These are phyloP conservation scores for Eulacestoma nigropectus DNA, from an alignment of 2,113 vertebrate genomes.

Conservation along the genomic window DNA sequence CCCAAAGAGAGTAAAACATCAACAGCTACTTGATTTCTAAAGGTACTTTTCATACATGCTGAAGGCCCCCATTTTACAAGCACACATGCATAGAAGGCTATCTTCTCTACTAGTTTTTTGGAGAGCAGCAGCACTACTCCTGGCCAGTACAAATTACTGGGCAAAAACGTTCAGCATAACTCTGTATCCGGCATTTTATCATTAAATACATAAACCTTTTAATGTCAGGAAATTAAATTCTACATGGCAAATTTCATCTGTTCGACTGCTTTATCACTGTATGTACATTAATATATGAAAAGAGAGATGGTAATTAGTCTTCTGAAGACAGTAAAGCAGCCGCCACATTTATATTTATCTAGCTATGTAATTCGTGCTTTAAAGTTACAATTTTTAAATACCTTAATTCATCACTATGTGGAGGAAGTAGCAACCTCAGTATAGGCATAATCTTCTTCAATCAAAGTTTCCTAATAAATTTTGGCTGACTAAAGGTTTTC, in stretches of 20 bases:
- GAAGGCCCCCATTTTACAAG: neutral
- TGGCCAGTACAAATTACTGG: neutral
- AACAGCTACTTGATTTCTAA: neutral
- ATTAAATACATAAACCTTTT: neutral
- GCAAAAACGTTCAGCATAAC: neutral
- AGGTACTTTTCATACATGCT: neutral
- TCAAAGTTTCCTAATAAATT: neutral
- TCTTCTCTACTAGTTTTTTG: neutral
- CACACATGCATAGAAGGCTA: neutral
- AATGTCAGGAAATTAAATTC: neutral
- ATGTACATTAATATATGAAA: neutral
- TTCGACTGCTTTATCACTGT: neutral
- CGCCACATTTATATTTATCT: neutral
- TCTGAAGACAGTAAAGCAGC: neutral
- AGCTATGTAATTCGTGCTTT: neutral
- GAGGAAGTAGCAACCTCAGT: neutral
- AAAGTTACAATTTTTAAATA: neutral
- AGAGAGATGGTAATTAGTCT: neutral
- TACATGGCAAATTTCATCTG: neutral
- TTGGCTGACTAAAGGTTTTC: neutral
- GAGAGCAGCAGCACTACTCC: neutral
- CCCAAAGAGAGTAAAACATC: neutral
- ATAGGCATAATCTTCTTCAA: neutral
- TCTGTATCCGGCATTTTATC: neutral
- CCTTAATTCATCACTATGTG: neutral